Evolutionary conservation across 2,797 vertebrate species (phyloP).

Genomic region (Tenualosa thibaudeaui): DNA sequence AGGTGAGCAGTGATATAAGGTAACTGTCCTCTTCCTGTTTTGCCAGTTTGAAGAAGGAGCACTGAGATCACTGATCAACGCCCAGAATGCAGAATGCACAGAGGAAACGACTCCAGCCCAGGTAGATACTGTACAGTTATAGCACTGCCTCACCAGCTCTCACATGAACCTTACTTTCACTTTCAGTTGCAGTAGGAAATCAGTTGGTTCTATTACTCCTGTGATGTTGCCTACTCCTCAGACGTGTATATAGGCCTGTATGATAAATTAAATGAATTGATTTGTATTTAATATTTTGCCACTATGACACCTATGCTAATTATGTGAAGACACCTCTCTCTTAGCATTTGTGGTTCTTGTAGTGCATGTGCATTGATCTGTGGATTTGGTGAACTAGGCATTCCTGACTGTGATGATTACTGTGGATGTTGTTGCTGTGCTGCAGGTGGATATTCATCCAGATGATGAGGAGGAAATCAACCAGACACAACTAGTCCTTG

Average conservation of each 20-base stretch:
- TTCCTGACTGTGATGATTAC: not conserved
- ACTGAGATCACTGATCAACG: constrained; percentile 79
- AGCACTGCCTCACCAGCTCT: no score
- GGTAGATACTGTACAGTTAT: constrained; percentile 33
- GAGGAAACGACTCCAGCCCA: constrained; percentile 55
- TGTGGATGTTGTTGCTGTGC: not conserved
- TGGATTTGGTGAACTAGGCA: not conserved
- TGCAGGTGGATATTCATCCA: constrained; percentile 77
- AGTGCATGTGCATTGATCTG: not conserved
- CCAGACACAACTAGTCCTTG: constrained; percentile 86
- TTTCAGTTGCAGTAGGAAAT: no score
- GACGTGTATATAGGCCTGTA: no score
- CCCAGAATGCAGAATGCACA: constrained; percentile 68
- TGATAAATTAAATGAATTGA: no score
- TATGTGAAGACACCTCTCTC: no score
- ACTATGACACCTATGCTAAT: no score
- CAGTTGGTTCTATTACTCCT: no score
- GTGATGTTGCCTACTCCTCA: no score
- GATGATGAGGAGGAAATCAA: constrained; percentile 94
- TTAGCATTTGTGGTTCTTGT: not conserved
- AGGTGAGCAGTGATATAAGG: not conserved
- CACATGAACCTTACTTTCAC: no score
- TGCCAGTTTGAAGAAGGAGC: constrained; percentile 82
- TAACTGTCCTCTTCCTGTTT: not conserved
- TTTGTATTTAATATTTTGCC: no score